phyloP scores from a whole-genome alignment of 1,140 invertebrate genomes.

The Gerris buenoi region DNA sequence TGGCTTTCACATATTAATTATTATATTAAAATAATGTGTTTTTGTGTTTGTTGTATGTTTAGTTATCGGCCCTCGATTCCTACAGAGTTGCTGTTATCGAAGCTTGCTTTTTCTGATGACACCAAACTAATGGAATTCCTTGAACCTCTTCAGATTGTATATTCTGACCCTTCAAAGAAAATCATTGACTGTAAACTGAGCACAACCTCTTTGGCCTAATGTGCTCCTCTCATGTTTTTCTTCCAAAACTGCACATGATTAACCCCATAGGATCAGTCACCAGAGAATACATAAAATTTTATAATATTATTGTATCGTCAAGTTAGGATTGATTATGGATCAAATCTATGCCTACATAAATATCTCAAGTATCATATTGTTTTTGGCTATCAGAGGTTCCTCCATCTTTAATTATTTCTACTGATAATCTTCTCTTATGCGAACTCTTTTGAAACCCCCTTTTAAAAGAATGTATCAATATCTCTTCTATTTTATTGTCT shows the following conservation, averaged over 20 bases:
- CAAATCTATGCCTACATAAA: background rate
- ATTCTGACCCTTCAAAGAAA: constrained; percentile 45
- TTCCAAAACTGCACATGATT: background rate
- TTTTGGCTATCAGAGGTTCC: background rate
- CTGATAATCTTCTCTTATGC: too few species aligned
- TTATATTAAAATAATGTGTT: constrained; percentile 10
- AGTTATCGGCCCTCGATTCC: constrained; percentile 85
- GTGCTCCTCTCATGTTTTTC: background rate
- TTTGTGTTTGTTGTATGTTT: constrained; percentile 42
- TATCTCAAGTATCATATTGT: background rate
- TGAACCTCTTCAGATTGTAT: constrained; percentile 59
- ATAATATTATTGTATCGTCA: too few species aligned
- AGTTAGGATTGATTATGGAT: background rate
- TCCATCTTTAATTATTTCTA: too few species aligned
- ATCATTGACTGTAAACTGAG: constrained; percentile 76
- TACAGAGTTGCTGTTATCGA: constrained; percentile 64
- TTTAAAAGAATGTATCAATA: too few species aligned
- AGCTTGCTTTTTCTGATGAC: constrained; percentile 69
- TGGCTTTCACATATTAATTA: background rate
- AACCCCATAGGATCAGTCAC: too few species aligned
- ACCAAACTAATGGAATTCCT: constrained; percentile 77
- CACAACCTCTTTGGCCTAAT: constrained; percentile 33
- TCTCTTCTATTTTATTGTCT: too few species aligned
- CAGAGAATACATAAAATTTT: too few species aligned
- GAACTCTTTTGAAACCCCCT: too few species aligned